phyloP scores from a whole-genome alignment of 1,140 invertebrate species.

The Brachionus manjavacas region DNA sequence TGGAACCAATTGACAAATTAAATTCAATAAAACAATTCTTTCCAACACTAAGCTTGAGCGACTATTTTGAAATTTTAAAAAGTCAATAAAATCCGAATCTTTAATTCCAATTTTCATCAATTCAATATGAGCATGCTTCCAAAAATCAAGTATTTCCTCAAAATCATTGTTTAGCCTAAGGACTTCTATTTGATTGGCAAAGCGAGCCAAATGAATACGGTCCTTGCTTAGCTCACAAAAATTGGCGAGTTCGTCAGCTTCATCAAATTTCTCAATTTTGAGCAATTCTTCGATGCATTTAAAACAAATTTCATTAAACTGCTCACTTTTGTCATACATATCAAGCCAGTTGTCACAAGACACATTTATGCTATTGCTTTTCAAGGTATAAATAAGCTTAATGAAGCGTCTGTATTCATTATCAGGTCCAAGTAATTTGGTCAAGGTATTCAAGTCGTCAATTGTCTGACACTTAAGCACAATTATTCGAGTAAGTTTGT shows the following conservation, averaged over 20 bases:
- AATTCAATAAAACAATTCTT: constrained; percentile 29
- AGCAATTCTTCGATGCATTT: constrained; percentile 27
- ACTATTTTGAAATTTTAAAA: constrained; percentile 36
- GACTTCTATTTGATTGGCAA: constrained; percentile 19
- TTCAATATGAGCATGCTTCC: constrained; percentile 34
- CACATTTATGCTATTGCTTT: constrained; percentile 25
- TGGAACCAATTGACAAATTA: constrained; percentile 22
- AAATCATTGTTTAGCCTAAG: constrained; percentile 18
- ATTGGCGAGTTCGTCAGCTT: constrained; percentile 9
- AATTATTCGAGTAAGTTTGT: constrained; percentile 10
- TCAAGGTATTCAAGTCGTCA: constrained; percentile 12
- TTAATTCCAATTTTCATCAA: constrained; percentile 34
- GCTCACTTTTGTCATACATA: constrained; percentile 25
- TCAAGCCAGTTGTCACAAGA: constrained; percentile 29
- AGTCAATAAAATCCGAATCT: constrained; percentile 41
- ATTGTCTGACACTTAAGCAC: constrained; percentile 26
- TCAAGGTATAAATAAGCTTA: constrained; percentile 13
- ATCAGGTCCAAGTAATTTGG: background rate
- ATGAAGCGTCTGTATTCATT: constrained; percentile 19
- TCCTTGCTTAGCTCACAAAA: constrained; percentile 38
- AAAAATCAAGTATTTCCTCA: constrained; percentile 40
- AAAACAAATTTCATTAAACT: constrained; percentile 26
- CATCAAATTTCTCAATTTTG: constrained; percentile 26
- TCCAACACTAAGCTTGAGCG: constrained; percentile 8
- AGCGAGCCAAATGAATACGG: constrained; percentile 33